These are phyloP conservation scores for Antennarius maculatus DNA, from an alignment of 2,797 vertebrate genomes.

Conservation along the genomic window DNA sequence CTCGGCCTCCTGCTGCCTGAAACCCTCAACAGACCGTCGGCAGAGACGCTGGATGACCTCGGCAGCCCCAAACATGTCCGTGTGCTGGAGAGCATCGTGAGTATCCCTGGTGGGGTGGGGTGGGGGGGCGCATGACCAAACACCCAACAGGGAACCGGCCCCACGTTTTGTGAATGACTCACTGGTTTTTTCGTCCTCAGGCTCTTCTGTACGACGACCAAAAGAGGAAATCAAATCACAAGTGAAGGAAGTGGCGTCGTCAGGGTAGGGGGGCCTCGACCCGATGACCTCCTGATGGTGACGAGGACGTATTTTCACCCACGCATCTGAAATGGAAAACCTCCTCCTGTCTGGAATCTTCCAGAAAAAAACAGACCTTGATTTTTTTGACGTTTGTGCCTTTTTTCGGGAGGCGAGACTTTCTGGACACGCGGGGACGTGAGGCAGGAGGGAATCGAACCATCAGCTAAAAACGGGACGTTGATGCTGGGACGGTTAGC, in stretches of 20 bases:
- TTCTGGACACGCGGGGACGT: too few species aligned
- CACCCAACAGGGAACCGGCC: too few species aligned
- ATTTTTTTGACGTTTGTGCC: constrained; percentile 10
- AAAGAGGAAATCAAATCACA: constrained; percentile 10
- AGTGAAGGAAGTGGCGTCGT: constrained; percentile 17
- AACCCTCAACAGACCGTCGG: constrained; percentile 84
- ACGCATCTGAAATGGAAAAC: not conserved
- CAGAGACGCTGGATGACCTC: constrained; percentile 86
- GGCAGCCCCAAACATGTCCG: constrained; percentile 65
- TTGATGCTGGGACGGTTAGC: too few species aligned
- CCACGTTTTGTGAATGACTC: accelerated
- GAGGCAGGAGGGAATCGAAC: too few species aligned
- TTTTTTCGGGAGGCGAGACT: not conserved
- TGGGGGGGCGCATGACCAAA: too few species aligned
- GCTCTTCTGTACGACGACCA: constrained; percentile 58
- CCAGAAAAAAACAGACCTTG: not conserved
- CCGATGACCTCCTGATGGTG: not conserved
- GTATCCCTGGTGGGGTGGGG: not conserved
- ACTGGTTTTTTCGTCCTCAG: constrained; percentile 26
- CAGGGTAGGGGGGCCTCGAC: not conserved
- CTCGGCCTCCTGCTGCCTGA: constrained; percentile 88
- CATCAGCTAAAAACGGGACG: too few species aligned
- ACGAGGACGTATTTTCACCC: not conserved
- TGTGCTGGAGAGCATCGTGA: constrained; percentile 80
- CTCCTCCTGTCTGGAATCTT: not conserved